Base-by-base conservation (phyloP, 1,140 invertebrate genomes). In the Euglossa dilemma region DNA sequence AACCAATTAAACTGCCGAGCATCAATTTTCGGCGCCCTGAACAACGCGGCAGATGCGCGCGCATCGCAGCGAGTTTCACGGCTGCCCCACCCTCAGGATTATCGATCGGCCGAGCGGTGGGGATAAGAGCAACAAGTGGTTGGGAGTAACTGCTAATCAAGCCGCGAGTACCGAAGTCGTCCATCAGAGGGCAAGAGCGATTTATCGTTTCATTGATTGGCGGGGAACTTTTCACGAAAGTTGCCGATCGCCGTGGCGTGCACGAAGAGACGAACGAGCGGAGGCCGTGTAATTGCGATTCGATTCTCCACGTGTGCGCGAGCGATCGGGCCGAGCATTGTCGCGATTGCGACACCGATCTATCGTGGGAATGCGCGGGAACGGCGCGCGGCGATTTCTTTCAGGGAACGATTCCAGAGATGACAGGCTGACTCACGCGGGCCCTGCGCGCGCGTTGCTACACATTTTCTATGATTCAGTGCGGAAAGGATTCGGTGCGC, bases 311-410 rank as follows among this genome's bases (percentile, higher is more conserved):
- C 73, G 80, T 81, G 72, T 81, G 61, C 54, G 54, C 80, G 67
- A 75, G 54, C 80, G 67, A 75, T 76, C 80, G 43, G 11, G 25
- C 54, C 67, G 66, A 25, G 67, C 57, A 83, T 79, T 56, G 56
- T 83, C 36, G 90, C 90, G 88, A 91, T 93, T 90, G 91, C 92
- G 90, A 92, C 89, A 91, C 90, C 89, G 89, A 87, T 86, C 78
- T 89, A 91, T 87, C 92, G 91, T 92, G 92, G 91, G 92, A 93
- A 92, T 91, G 85, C 59, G 75, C 75, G 25, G 54, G 67, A 64
- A 66, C 25, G 20, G 18, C 20, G 28, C 63, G 54, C 63, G 50
- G 47, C 72, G 80, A 81, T 79, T 87, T 84, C 82, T 66, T 72
- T 52, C 20, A 69, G 16, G 18, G 36, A 59, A 67, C 81, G 80